Conservation (phyloP, 2,113 vertebrate genomes). For the Tetraodon nigroviridis region DNA sequence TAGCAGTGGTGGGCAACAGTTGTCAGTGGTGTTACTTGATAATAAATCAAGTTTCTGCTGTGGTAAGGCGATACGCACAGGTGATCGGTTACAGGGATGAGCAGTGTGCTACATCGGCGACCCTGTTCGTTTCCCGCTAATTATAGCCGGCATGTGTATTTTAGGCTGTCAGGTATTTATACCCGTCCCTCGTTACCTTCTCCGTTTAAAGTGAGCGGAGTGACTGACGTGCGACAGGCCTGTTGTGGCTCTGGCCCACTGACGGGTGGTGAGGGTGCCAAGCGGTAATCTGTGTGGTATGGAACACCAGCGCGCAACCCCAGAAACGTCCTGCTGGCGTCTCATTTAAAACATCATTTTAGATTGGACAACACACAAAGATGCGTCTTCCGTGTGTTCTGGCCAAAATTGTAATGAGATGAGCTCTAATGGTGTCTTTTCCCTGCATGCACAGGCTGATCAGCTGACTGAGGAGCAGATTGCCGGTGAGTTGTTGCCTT, state of each 20-base stretch:
- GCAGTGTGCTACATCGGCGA: conserved; percentile 75
- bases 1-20: conserved; percentile 36
- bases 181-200: conserved; percentile 72
- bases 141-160: conserved; percentile 74
- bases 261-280: background rate
- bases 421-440: conserved; percentile 1
- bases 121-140: conserved; percentile 75
- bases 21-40: conserved; percentile 9
- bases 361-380: no score
- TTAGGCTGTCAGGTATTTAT: conserved; percentile 71
- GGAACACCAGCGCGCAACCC: background rate
- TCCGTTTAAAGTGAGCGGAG: conserved; percentile 62
- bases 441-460: conserved; percentile 77
- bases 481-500: conserved; percentile 76
- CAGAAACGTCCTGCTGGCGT: background rate
- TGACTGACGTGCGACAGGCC: conserved; percentile 50
- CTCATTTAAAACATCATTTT: background rate
- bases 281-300: no score
- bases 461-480: conserved; percentile 91
- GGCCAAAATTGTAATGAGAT: background rate
- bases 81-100: conserved; percentile 54
- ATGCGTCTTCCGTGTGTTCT: background rate
- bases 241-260: background rate
- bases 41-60: conserved; percentile 19
- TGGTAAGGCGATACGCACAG: conserved; percentile 37